These are phyloP conservation scores for Xylota sylvarum DNA, from an alignment of 2,888 invertebrate genomes.

Conservation along the genomic window DNA sequence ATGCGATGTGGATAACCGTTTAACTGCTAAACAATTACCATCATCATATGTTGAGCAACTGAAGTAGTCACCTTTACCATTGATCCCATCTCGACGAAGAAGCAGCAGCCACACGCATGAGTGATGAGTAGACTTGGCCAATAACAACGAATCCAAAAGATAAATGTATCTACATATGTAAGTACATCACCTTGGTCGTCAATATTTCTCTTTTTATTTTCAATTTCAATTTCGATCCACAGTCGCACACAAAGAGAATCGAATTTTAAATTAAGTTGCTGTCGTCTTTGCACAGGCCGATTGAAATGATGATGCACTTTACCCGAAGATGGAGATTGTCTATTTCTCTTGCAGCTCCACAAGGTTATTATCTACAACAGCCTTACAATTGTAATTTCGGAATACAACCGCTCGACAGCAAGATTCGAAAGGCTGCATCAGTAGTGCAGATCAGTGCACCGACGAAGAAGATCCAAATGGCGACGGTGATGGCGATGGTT, in stretches of 20 bases:
- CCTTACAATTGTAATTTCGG: constrained; percentile 37
- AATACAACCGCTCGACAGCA: constrained; percentile 45
- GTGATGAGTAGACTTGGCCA: constrained; percentile 16
- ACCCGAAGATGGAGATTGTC: constrained; percentile 57
- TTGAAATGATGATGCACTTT: constrained; percentile 57
- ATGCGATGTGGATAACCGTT: constrained; percentile 18
- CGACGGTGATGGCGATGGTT: constrained; percentile 47
- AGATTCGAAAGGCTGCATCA: constrained; percentile 68
- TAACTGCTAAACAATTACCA: neutral
- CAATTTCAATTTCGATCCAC: constrained; percentile 39
- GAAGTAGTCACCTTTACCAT: constrained; percentile 21
- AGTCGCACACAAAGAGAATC: constrained; percentile 15
- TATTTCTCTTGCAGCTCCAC: constrained; percentile 34
- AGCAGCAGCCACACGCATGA: neutral
- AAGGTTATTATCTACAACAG: constrained; percentile 51
- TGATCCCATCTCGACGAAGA: constrained; percentile 5
- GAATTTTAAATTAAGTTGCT: constrained; percentile 50
- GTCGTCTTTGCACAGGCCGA: neutral
- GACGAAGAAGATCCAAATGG: constrained; percentile 60
- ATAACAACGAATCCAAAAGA: neutral
- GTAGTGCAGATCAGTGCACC: constrained; percentile 7
- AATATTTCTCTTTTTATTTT: constrained; percentile 39
- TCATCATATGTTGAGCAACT: constrained; percentile 9
- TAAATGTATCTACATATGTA: neutral
- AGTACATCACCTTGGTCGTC: constrained; percentile 42